Evolutionary conservation across 2,888 invertebrate species (phyloP).

Genomic region (Pristionchus entomophagus): DNA sequence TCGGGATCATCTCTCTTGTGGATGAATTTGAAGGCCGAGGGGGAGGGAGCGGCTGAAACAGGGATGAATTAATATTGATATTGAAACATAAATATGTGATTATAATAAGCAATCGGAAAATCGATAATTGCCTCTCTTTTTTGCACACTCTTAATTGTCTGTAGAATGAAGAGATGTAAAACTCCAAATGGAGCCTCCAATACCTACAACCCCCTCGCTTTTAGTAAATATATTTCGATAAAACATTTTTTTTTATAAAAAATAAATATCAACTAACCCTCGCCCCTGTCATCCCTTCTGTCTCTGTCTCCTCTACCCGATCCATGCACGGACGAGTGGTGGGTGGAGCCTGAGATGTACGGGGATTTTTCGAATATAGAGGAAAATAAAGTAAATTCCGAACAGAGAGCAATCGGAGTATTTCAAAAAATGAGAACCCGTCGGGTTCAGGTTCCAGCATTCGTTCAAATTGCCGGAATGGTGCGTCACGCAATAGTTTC

Average conservation of each 20-base stretch:
- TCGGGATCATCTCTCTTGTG: neutral
- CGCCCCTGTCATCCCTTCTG: neutral
- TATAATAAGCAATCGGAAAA: neutral
- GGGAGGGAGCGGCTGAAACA: neutral
- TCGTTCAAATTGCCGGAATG: neutral
- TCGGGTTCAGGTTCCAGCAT: neutral
- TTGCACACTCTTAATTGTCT: too few species aligned
- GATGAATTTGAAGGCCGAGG: neutral
- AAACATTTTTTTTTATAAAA: neutral
- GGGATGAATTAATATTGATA: neutral
- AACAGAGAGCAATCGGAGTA: too few species aligned
- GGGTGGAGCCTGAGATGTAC: too few species aligned
- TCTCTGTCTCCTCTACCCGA: too few species aligned
- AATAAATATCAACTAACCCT: neutral
- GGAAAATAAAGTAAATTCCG: too few species aligned
- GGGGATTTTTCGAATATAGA: too few species aligned
- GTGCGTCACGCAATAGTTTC: too few species aligned
- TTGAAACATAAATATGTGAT: neutral
- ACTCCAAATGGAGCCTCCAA: too few species aligned
- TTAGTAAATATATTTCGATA: too few species aligned
- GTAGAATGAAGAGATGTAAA: too few species aligned
- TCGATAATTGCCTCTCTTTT: too few species aligned
- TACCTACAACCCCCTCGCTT: too few species aligned
- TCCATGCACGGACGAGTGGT: neutral
- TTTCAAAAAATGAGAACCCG: neutral